phyloP scores from a whole-genome alignment of 1,140 invertebrate genomes.

The Choristoneura fumiferana region DNA sequence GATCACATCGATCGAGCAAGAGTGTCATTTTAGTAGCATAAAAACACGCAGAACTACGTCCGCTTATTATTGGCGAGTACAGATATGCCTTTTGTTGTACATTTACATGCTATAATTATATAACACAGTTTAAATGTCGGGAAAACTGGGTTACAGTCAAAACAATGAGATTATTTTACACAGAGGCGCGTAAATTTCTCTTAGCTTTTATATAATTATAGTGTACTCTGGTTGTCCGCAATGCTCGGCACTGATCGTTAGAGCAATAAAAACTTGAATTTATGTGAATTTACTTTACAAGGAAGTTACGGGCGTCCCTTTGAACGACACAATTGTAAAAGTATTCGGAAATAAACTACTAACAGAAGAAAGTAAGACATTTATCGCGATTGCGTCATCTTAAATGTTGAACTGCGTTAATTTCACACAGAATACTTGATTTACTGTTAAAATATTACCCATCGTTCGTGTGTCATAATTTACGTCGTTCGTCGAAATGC shows the following conservation, averaged over 20 bases:
- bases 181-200: constrained; percentile 7
- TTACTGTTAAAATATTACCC: neutral
- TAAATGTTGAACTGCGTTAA: no score
- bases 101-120: constrained; percentile 10
- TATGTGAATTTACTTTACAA: neutral
- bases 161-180: constrained; percentile 6
- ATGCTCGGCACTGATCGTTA: neutral
- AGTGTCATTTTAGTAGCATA: no score
- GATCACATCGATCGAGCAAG: no score
- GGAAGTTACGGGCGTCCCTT: neutral
- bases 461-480: constrained; percentile 9
- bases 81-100: neutral
- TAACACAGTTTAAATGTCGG: neutral
- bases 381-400: no score
- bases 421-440: no score
- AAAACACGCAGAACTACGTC: no score
- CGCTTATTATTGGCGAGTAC: neutral
- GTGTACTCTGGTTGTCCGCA: neutral
- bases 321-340: neutral
- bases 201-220: constrained; percentile 13
- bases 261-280: constrained; percentile 3
- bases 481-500: constrained; percentile 12
- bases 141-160: constrained; percentile 4
- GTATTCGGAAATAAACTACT: neutral
- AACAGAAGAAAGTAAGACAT: no score